A percentile compares a stretch with the other conserved stretches of the same genome.
Conservation (phyloP, 2,888 invertebrate species). For the Drosophila robusta region DNA sequence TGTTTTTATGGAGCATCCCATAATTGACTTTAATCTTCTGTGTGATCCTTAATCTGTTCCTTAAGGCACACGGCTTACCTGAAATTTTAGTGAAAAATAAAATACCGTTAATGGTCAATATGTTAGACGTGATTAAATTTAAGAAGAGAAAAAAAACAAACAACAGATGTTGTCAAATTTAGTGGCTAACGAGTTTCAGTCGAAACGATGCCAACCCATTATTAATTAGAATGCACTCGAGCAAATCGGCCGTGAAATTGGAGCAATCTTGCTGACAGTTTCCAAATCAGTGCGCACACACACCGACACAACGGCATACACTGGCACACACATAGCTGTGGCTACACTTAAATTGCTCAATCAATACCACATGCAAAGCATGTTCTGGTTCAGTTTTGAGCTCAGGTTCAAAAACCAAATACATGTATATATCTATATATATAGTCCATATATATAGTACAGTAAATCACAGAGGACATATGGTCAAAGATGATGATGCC, state of each 20-base stretch:
- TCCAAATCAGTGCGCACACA: slow-evolving; percentile 58
- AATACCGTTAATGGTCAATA: slow-evolving; percentile 46
- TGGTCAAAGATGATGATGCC: slow-evolving; percentile 48
- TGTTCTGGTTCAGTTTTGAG: slow-evolving; percentile 44
- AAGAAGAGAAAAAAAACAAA: slow-evolving; percentile 20
- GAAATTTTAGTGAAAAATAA: slow-evolving; percentile 20
- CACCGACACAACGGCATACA: slow-evolving; percentile 15
- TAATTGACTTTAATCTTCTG: neutral
- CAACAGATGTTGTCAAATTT: slow-evolving; percentile 68
- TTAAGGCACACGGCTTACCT: slow-evolving; percentile 30
- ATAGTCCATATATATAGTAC: slow-evolving; percentile 9
- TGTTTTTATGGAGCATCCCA: neutral
- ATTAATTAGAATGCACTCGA: slow-evolving; percentile 72
- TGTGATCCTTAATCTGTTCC: neutral
- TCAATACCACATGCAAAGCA: slow-evolving; percentile 71
- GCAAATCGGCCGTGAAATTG: slow-evolving; percentile 76
- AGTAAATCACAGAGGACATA: slow-evolving; percentile 66
- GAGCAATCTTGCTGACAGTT: slow-evolving; percentile 76
- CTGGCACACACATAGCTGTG: slow-evolving; percentile 10
- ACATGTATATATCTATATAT: neutral
- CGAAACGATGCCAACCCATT: slow-evolving; percentile 39
- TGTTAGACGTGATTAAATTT: slow-evolving; percentile 34
- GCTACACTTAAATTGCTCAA: slow-evolving; percentile 71
- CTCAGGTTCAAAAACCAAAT: slow-evolving; percentile 31
- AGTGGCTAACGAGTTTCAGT: slow-evolving; percentile 43